Percentiles rank a stretch among this genome's conserved stretches.
Conservation (phyloP, 2,113 vertebrate genomes). For the Lanius collurio region DNA sequence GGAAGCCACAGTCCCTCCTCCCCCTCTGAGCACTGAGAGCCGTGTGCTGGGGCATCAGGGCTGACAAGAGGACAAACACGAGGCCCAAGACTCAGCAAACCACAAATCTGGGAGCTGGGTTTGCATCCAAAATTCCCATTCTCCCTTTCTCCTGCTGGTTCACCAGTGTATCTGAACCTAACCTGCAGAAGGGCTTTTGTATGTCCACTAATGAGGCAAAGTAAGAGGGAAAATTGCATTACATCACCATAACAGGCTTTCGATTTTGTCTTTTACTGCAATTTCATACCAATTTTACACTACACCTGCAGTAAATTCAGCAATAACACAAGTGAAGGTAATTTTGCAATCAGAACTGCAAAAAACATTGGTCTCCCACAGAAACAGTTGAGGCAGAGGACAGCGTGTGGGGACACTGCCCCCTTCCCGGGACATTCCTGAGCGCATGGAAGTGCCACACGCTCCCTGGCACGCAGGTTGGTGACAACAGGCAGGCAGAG, state of each 20-base stretch:
- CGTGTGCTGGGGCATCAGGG: fast-evolving
- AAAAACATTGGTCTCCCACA: fast-evolving
- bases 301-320: neutral
- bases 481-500: neutral
- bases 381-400: fast-evolving
- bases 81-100: neutral
- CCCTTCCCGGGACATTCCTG: neutral
- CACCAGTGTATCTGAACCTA: neutral
- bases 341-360: neutral
- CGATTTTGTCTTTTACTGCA: neutral
- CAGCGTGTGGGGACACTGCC: fast-evolving
- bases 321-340: neutral
- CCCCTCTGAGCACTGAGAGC: neutral
- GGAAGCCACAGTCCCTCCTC: neutral
- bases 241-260: neutral
- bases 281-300: neutral
- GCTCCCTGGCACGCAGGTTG: fast-evolving
- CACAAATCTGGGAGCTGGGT: neutral
- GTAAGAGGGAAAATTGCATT: neutral
- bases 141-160: neutral
- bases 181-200: neutral
- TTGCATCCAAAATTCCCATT: fast-evolving
- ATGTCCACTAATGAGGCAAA: neutral
- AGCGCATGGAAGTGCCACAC: fast-evolving
- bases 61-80: neutral